Base-by-base conservation (phyloP, 1,140 invertebrate species). In the Elysia chlorotica region DNA sequence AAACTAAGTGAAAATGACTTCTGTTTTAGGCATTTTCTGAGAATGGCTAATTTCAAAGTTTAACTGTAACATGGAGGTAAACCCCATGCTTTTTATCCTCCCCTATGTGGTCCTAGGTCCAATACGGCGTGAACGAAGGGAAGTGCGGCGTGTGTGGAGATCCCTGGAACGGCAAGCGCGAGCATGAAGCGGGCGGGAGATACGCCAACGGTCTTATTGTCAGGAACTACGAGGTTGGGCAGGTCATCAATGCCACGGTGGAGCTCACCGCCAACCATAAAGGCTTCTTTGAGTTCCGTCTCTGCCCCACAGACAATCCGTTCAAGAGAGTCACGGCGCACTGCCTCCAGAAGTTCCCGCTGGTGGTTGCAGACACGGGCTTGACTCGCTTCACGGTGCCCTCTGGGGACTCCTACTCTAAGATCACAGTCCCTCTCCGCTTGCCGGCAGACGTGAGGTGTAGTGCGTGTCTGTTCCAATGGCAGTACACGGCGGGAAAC, bases 131-230 rank as follows among this genome's bases (percentile, higher is more conserved):
- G 67, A 79, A 88, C 83, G 80, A 79, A 5, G 87, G 88, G 0
- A 86, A 87, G 73, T 89, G 89, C 76, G 89, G 89, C 77, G 73
- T 84, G 14, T 85, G 83, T 76, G 83, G 83, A 0, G 83, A 85
- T 63, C 78, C 78, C 1, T 84, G 78, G 75, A 79, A 84, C 53
- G 80, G 81, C 0, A 77, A 83, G 10, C 79, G 84, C 31, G 76
- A 83, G 23, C 86, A 89, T 74, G 88, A 89, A 73, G 81, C 82
- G 63, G 83, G 82, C 1, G 88, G 88, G 5, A 83, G 81, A 65
- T 89, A 84, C 75, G 88, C 83, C 57, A 86, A 74, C 14, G 88
- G 87, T 31, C 83, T 86, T 19, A 85, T 88, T 56, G 82, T 81
- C 23, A 63, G 78, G 35, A 76, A 77, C 5, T 89, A 89, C 75